Evolutionary conservation across 2,113 vertebrate species (phyloP).

Genomic region (Alligator sinensis): DNA sequence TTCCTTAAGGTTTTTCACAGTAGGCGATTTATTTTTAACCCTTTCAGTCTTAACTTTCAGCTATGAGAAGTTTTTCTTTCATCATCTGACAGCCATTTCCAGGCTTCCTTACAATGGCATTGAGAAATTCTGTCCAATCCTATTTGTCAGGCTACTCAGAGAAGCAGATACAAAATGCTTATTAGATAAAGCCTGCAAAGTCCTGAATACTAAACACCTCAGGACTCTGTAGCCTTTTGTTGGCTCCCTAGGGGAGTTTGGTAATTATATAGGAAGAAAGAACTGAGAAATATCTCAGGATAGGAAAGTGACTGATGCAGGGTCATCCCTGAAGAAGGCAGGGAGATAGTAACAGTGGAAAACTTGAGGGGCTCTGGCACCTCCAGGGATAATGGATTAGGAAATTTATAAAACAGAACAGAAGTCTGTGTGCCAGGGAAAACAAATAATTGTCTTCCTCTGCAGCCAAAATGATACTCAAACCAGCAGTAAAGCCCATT

Average conservation of each 20-base stretch:
- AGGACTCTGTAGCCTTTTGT: background rate
- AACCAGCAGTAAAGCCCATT: background rate
- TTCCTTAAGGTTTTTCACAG: constrained; percentile 39
- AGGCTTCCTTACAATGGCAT: background rate
- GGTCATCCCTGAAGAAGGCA: background rate
- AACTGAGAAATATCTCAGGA: background rate
- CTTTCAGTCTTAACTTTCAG: background rate
- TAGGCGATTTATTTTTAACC: constrained; percentile 11
- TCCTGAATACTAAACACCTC: background rate
- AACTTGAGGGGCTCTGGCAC: background rate
- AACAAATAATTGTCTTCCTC: background rate
- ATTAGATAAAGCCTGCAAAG: background rate
- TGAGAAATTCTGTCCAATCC: background rate
- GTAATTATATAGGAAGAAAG: background rate
- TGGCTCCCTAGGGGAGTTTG: background rate
- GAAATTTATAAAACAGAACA: background rate
- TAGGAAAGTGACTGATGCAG: background rate
- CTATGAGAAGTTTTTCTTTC: constrained; percentile 1
- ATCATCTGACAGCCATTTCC: background rate
- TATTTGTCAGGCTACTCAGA: background rate
- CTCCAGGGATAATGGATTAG: background rate
- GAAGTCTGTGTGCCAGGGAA: background rate
- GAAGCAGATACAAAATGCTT: background rate
- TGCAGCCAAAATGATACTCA: background rate
- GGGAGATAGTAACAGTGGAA: background rate